A percentile compares a stretch with the other conserved stretches of the same genome.
These are phyloP conservation scores for Corythaixoides concolor DNA, from an alignment of 2,113 vertebrate genomes.

Conservation along the genomic window DNA sequence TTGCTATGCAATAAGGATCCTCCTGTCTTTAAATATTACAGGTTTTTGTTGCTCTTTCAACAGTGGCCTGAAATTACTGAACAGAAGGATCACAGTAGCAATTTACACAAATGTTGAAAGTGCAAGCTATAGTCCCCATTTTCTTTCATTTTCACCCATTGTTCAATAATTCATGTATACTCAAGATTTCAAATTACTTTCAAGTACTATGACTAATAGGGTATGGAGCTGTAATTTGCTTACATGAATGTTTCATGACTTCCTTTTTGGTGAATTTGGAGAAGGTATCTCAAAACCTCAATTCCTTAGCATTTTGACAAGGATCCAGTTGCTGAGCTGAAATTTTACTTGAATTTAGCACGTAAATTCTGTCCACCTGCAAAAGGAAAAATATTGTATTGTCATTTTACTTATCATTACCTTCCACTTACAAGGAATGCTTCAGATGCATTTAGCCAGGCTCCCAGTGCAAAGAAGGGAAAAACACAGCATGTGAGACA, in stretches of 20 bases:
- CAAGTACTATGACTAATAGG: slow-evolving; percentile 49
- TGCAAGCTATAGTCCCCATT: not conserved
- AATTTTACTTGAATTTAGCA: not conserved
- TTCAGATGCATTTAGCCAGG: not conserved
- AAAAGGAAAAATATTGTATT: not conserved
- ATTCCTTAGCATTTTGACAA: slow-evolving; percentile 3
- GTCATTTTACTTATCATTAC: not conserved
- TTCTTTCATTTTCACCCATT: slow-evolving; percentile 41
- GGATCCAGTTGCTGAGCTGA: not conserved
- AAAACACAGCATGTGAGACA: slow-evolving; percentile 22
- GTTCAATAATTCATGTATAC: slow-evolving; percentile 53
- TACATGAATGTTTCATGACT: slow-evolving; percentile 55
- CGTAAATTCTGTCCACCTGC: not conserved
- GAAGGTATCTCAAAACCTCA: not conserved
- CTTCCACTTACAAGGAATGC: not conserved
- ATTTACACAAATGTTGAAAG: not conserved
- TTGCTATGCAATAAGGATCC: not conserved
- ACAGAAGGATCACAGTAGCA: not conserved
- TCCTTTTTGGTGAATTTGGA: slow-evolving; percentile 42
- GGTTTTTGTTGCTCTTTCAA: slow-evolving; percentile 5
- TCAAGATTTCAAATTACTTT: slow-evolving; percentile 50
- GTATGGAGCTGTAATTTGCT: slow-evolving; percentile 17
- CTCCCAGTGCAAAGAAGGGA: not conserved
- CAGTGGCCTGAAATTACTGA: slow-evolving; percentile 24
- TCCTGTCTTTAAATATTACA: slow-evolving; percentile 7